Conservation (phyloP, 2,113 vertebrate genomes). For the Tragelaphus imberbis region DNA sequence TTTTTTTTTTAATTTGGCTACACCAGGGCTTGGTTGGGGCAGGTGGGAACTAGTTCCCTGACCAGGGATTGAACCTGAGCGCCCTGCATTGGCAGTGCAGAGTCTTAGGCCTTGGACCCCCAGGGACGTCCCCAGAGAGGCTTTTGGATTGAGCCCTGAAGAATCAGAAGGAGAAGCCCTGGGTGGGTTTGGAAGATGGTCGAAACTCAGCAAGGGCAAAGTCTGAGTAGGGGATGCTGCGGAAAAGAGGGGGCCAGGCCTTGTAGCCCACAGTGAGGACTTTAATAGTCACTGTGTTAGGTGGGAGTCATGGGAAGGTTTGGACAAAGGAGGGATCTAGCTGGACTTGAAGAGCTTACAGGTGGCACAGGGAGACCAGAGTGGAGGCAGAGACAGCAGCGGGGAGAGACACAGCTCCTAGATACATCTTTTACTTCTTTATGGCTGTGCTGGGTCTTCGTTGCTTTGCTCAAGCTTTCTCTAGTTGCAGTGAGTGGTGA, state of each 20-base stretch:
- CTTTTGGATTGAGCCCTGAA: neutral
- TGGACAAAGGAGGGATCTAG: neutral
- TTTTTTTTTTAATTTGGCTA: neutral
- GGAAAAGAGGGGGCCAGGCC: neutral
- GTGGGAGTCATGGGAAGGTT: neutral
- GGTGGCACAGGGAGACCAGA: neutral
- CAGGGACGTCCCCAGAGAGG: fast-evolving
- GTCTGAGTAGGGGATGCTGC: neutral
- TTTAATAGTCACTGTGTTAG: neutral
- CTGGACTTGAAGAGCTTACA: neutral
- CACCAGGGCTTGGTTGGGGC: neutral
- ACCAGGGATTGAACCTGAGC: neutral
- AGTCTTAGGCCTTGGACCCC: neutral
- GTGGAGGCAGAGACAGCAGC: neutral
- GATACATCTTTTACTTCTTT: neutral
- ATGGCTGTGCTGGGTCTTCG: neutral
- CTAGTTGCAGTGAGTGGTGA: neutral
- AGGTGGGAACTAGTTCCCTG: neutral
- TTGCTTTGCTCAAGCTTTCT: neutral
- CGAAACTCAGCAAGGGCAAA: neutral
- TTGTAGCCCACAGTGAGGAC: neutral
- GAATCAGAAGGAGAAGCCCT: neutral
- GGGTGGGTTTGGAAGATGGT: neutral
- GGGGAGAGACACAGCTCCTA: neutral
- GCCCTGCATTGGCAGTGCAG: neutral